Conservation (phyloP, 2,797 vertebrate genomes). For the Eulemur mongoz region DNA sequence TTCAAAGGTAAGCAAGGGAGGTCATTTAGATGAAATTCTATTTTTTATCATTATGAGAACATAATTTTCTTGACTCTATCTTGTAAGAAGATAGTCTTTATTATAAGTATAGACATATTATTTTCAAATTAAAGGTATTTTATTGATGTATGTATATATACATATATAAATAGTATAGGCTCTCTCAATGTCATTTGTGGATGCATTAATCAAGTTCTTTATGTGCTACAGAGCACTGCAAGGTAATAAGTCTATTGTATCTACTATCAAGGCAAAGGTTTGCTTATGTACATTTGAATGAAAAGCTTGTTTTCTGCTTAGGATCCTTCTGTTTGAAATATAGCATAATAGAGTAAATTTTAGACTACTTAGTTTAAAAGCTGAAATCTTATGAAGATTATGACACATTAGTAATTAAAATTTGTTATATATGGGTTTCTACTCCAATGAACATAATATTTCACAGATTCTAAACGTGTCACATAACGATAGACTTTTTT, state of each 20-base stretch:
- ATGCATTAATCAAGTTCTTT: slow-evolving; percentile 55
- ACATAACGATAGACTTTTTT: background rate
- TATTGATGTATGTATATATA: slow-evolving; percentile 38
- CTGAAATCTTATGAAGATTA: background rate
- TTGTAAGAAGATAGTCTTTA: slow-evolving; percentile 31
- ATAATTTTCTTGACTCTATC: slow-evolving; percentile 51
- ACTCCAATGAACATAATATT: background rate
- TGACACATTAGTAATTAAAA: background rate
- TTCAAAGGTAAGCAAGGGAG: background rate
- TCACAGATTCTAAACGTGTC: background rate
- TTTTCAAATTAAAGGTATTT: slow-evolving; percentile 27
- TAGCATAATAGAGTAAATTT: background rate
- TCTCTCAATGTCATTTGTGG: slow-evolving; percentile 55
- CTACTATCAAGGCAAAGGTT: slow-evolving; percentile 12
- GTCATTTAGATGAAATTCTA: slow-evolving; percentile 2
- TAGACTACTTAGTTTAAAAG: slow-evolving; percentile 31
- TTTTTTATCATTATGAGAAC: slow-evolving; percentile 46
- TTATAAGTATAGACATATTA: slow-evolving; percentile 3
- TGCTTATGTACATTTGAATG: background rate
- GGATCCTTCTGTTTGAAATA: background rate
- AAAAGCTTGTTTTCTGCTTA: background rate
- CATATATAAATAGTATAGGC: slow-evolving; percentile 29
- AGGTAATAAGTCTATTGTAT: background rate
- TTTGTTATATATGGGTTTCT: background rate
- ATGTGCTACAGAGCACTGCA: background rate